Base-by-base conservation (phyloP, 2,797 vertebrate genomes). In the Lacerta bilineata region DNA sequence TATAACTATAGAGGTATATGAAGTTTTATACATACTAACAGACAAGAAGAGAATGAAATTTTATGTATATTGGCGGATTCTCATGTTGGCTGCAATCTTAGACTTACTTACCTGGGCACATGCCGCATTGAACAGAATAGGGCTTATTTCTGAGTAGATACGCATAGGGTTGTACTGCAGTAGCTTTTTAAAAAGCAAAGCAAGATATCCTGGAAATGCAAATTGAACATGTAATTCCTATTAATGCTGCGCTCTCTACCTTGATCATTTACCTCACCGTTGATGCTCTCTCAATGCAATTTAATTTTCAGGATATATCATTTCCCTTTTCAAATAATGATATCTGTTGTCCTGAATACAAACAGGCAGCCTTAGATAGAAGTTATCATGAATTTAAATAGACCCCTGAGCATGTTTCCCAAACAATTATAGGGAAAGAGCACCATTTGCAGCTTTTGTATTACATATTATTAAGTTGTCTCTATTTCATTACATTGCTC, bases 191-290 rank as follows among this genome's bases (percentile, higher is more conserved):
- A 90, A 79, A 79, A 76, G 27, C 27, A 72, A 82, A 79, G 25
- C n/a, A 50, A 79, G 25, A 39, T 10, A 33, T 88, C 43, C 76
- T 83, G 82, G 36, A 10, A 90, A 23, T 41, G 74, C 83, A 79
- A 90, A 93, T 90, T 89, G 87, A 91, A 91, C 75, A 75, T 64
- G 78, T n/a, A 55, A 88, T 85, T 88, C 81, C 64, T 86, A 71
- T 93, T 93, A 93, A 92, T 91, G 89, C 1, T 8, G 64, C 78
- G 17, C 4, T 89, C 71, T 80, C 84, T 90, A 46, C 80, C 72
- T 92, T 91, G 83, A 92, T 91, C 90, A 90, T 93, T 94, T 94
- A 89, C 69, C 75, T 90, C 39, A 82, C 71, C 74, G 43, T 90
- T 74, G 92, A 85, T 64, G 85, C 84, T 88, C 90, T 82, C 55